Percentiles rank a stretch among this genome's conserved stretches.
These are phyloP conservation scores for Spinus pinus DNA, from an alignment of 2,797 vertebrate genomes.

Conservation along the genomic window DNA sequence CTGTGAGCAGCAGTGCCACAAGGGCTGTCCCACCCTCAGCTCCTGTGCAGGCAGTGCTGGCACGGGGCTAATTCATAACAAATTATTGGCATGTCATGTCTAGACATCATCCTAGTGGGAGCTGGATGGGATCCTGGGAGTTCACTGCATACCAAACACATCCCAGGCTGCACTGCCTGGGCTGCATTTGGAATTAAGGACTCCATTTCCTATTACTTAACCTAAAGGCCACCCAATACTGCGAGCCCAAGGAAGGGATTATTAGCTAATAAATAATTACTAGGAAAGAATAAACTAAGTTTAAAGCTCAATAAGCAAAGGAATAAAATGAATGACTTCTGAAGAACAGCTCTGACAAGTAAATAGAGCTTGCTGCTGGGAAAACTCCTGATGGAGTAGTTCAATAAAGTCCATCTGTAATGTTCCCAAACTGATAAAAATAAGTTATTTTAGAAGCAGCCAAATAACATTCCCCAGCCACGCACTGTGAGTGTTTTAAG, in stretches of 20 bases:
- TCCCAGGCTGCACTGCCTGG: neutral
- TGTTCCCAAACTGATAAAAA: neutral
- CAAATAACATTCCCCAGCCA: conserved; percentile 58
- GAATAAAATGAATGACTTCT: neutral
- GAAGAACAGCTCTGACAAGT: conserved; percentile 1
- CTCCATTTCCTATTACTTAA: conserved; percentile 27
- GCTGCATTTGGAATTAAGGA: neutral
- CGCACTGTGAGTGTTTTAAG: conserved; percentile 46
- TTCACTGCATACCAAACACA: neutral
- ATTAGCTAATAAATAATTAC: conserved; percentile 49
- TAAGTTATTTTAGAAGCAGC: conserved; percentile 15
- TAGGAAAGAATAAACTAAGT: neutral
- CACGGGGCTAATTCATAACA: neutral
- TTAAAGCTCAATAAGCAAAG: neutral
- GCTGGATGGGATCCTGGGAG: neutral
- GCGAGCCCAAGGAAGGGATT: neutral
- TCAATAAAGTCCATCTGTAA: conserved; percentile 10
- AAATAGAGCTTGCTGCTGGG: conserved; percentile 12
- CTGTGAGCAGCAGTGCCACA: neutral
- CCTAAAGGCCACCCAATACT: neutral
- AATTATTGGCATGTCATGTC: conserved; percentile 17
- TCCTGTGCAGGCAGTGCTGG: neutral
- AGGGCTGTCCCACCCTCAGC: neutral
- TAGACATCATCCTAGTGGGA: conserved; percentile 27
- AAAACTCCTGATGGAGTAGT: neutral